Conservation (phyloP, 92 coral and sea anemone genomes). For the Nematostella vectensis region DNA sequence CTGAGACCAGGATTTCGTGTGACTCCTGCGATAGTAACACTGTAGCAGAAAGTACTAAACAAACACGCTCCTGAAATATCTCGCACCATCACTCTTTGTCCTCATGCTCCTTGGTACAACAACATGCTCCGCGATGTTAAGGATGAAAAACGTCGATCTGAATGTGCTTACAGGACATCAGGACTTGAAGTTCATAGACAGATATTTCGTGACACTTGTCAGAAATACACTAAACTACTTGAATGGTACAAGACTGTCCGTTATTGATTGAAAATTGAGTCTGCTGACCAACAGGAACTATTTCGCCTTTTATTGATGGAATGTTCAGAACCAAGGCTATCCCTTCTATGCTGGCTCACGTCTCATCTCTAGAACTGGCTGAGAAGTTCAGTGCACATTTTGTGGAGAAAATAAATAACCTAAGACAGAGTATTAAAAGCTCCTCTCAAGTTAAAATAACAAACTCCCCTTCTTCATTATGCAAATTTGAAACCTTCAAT, state of each 20-base stretch:
- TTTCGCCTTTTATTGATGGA: not conserved
- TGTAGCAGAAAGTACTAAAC: too few species aligned
- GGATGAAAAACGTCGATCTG: too few species aligned
- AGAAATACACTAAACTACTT: not conserved
- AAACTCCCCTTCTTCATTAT: not conserved
- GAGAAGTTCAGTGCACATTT: not conserved
- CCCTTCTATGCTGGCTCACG: not conserved
- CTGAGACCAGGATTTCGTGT: too few species aligned
- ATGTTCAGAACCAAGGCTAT: not conserved
- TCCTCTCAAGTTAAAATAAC: not conserved
- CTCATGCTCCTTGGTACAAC: not conserved
- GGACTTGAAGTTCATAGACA: not conserved
- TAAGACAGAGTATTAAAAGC: not conserved
- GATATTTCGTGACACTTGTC: not conserved
- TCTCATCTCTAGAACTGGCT: not conserved
- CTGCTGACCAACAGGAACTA: not conserved
- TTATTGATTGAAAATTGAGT: not conserved
- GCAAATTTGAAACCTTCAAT: too few species aligned
- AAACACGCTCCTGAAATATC: not conserved
- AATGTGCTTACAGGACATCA: not conserved
- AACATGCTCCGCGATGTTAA: not conserved
- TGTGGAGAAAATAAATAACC: not conserved
- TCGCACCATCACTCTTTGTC: not conserved
- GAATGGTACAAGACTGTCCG: not conserved
- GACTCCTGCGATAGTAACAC: too few species aligned